Base-by-base conservation (phyloP, 2,888 invertebrate species). In the Rugalucina vietnamica region DNA sequence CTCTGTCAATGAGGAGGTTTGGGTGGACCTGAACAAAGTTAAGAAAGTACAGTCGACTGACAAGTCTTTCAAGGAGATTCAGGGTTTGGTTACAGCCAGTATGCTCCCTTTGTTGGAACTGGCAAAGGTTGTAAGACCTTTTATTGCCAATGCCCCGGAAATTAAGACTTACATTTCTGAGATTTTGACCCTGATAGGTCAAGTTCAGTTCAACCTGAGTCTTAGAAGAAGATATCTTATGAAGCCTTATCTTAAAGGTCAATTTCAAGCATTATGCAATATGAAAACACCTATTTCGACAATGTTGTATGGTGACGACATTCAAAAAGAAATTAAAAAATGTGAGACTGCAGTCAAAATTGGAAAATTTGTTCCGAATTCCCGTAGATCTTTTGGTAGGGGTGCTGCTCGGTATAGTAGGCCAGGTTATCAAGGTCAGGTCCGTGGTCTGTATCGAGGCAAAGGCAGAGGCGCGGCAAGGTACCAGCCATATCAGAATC, bases 231-330 rank as follows among this genome's bases (percentile, higher is more conserved):
- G 70, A 36, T 70, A 70, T 39, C 8, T 70, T 14, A 36, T 70
- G 4, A 34, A 37, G 4, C 70, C 70, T 21, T 36, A 70, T 36
- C 24, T 70, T 3, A 70, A 70, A n/a, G n/a, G n/a, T 5, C 39
- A 49, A 49, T 73, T 43, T 29, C 3, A 43, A n/a, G 29, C n/a
- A 43, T 32, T 73, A 10, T 73, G 39, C 32, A 73, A 73, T 24
- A 24, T 73, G 5, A 73, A 73, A 43, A 73, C 73, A 21, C 73
- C 73, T 18, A 49, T 73, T 43, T 29, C 73, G 32, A 10, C 27
- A 5, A 72, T 71, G 18, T 49, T 82, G 32, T 73, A 43, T 73
- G 73, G 73, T 3, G 73, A 73, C 49, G 73, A 73, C 24, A 32
- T 73, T 24, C 32, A 32, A 27, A 73, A 49, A 43, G 73, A 73